Conservation (phyloP, 2,888 invertebrate species). For the Coecobrya sp. region DNA sequence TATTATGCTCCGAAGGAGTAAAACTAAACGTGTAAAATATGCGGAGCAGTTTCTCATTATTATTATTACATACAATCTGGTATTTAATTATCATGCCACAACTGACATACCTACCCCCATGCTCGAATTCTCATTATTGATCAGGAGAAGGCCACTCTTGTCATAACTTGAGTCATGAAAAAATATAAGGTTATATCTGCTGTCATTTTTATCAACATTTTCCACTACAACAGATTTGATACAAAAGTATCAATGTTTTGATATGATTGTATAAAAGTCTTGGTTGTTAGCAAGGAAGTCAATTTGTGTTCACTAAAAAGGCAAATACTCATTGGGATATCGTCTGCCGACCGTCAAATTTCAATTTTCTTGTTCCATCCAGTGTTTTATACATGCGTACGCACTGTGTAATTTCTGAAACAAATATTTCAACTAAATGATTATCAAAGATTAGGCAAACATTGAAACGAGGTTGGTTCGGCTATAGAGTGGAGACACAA, state of each 20-base stretch:
- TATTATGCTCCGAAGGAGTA: not conserved
- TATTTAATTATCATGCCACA: not conserved
- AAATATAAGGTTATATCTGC: not conserved
- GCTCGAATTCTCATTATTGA: not conserved
- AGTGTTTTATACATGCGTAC: not conserved
- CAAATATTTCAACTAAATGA: not conserved
- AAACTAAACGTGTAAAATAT: conserved; percentile 8
- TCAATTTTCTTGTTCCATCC: not conserved
- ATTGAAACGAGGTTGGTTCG: too few relatives aligned
- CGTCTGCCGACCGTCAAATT: not conserved
- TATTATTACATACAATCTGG: not conserved
- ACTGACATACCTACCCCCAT: not conserved
- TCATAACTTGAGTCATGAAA: not conserved
- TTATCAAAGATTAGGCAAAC: not conserved
- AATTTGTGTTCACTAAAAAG: not conserved
- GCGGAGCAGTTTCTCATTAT: conserved; percentile 28
- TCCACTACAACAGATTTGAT: not conserved
- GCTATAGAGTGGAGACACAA: too few relatives aligned
- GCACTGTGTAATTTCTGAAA: not conserved
- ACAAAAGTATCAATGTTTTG: not conserved
- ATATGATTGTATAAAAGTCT: not conserved
- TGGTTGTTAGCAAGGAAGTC: not conserved
- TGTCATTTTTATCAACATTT: not conserved
- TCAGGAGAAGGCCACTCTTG: not conserved
- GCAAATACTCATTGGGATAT: not conserved